Base-by-base conservation (phyloP, 2,888 invertebrate genomes). In the Xanthia icteritia region DNA sequence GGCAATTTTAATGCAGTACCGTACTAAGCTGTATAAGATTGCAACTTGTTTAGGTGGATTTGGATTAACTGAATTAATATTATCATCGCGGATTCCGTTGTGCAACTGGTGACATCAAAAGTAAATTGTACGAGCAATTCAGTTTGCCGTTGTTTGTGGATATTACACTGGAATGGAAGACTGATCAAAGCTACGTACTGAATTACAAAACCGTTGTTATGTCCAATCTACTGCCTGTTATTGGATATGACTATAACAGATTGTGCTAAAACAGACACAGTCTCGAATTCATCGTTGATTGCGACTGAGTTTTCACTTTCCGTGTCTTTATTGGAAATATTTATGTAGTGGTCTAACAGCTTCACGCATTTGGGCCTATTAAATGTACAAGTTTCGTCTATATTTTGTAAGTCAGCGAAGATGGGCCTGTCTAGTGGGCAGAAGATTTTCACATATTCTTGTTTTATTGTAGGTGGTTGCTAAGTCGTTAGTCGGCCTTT, bases 31-130 rank as follows among this genome's bases (percentile, higher is more conserved):
- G 48, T 74, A 60, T 72, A 77, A 60, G 61, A 75, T 80, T 85
- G 64, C 64, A 75, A 73, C 54, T 75, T 67, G 72, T 83, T 79
- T 61, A 74, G 54, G 27, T 73, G 73, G 56, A 76, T 76, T 86
- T 77, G 60, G 69, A 65, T 70, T 60, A 73, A 61, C 66, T 71
- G 76, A 85, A 73, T 76, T 60, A 76, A 74, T 51, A 78, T 39
- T 51, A 78, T 39, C 51, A 81, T 77, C 48, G 63, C 31, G 56
- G 63, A 76, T 65, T 73, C 65, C 60, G 68, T 77, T 83, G 70
- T 74, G 85, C 74, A 86, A 86, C 83, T 83, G 73, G 73, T 77
- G 86, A 85, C 86, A 83, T 76, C 73, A 85, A 85, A 23, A 83
- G 72, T 74, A 77, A 85, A 86, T 85, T 86, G 72, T 71, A 83